Conservation (phyloP, 2,888 invertebrate species). For the Cordilura impudica region DNA sequence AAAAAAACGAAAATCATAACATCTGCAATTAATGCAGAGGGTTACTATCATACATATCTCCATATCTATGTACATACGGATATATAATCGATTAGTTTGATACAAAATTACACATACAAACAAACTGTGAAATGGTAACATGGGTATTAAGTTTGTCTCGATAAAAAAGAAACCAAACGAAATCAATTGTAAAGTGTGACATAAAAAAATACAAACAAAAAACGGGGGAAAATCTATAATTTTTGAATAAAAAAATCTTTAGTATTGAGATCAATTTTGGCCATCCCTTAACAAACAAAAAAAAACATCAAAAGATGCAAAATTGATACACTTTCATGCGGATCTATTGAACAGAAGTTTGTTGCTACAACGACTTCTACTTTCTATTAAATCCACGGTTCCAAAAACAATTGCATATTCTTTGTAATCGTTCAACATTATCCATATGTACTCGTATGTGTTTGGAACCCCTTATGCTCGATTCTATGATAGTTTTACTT, state of each 20-base stretch:
- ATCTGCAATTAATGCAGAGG: conserved; percentile 73
- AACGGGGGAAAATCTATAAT: conserved; percentile 37
- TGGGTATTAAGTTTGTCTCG: conserved; percentile 1
- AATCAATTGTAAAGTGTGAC: conserved; percentile 51
- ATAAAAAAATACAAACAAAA: conserved; percentile 35
- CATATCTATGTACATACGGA: neutral
- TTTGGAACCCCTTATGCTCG: conserved; percentile 28
- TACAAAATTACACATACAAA: neutral
- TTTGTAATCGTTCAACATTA: neutral
- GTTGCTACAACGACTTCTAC: too few relatives aligned
- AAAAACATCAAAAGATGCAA: conserved; percentile 68
- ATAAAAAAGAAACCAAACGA: conserved; percentile 39
- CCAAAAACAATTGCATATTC: neutral
- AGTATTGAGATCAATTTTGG: conserved; percentile 44
- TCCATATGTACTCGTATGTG: neutral
- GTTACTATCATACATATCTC: conserved; percentile 23
- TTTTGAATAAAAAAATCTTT: conserved; percentile 32
- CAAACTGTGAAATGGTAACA: conserved; percentile 3
- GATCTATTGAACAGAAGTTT: neutral
- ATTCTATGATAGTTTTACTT: conserved; percentile 41
- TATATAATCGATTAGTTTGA: neutral
- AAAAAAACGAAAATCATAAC: conserved; percentile 69
- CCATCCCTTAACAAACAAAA: conserved; percentile 68
- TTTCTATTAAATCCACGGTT: too few relatives aligned
- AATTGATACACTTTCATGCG: neutral